Evolutionary conservation across 2,797 vertebrate species (phyloP), one percentile per base, ranked within the genome.

Genomic region (Clarias pachynema): DNA sequence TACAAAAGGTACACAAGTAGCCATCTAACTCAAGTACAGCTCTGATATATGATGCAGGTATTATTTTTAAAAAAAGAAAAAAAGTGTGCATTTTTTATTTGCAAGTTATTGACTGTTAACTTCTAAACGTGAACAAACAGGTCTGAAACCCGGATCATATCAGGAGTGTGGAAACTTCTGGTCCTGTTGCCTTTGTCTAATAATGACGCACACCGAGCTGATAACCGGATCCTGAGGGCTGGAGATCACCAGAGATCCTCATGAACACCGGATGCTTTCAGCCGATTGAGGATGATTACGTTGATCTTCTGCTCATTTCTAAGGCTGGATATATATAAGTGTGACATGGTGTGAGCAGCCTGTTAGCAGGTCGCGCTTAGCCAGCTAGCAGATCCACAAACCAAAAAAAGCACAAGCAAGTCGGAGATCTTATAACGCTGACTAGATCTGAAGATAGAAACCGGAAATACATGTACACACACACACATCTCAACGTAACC

Each of bases 81-180:
- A 16, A 65, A 49, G 44, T 34, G 10, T 69, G 31, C 8, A 29
- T 20, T 24, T 24, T 40, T 20, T 2, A 16, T 4, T 34, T 6
- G 18, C 0, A 74, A n/a, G 56, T 1, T 5, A 20, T 59, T 74
- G 1, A 59, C 20, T 31, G 9, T 68, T 26, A 44, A 40, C 70
- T 73, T 72, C 15, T 56, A 53, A 4, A 34, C 22, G 29, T 18
- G 34, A 57, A 15, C 12, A 6, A 8, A 20, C 40, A 37, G 14
- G 31, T 77, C 60, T 34, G 34, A 53, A 15, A 63, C 18, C 24
- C 24, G 18, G 7, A 6, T 20, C n/a, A 34, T n/a, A 15, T 68
- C 44, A 56, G 37, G 86, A 82, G 80, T 72, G 69, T 15, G 84
- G 89, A 91, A 90, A 91, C 86, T 88, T 93, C 91, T 83, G 86